phyloP scores from a whole-genome alignment of 2,888 invertebrate genomes.

The Spicauda simplicius region DNA sequence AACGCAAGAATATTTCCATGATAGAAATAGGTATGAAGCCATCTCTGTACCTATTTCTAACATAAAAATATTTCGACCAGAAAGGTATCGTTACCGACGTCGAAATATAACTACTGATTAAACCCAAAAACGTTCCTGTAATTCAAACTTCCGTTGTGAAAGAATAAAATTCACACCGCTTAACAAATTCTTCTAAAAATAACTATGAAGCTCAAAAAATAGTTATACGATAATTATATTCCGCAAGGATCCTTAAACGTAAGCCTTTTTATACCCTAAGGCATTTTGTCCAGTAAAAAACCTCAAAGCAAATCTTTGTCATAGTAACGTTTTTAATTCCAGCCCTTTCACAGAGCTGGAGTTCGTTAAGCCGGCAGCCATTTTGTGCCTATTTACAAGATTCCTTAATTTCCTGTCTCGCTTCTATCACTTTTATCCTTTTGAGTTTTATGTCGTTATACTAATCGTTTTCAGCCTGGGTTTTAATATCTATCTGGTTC shows the following conservation, averaged over 20 bases:
- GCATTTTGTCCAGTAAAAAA: constrained; percentile 16
- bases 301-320: constrained; percentile 22
- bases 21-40: too few relatives aligned
- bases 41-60: too few relatives aligned
- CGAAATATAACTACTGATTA: too few relatives aligned
- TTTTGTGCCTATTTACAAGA: constrained; percentile 34
- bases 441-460: constrained; percentile 5
- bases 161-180: not conserved
- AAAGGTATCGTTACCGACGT: too few relatives aligned
- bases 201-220: too few relatives aligned
- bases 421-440: constrained; percentile 22
- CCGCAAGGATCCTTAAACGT: constrained; percentile 3
- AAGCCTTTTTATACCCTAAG: constrained; percentile 13
- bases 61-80: too few relatives aligned
- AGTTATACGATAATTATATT: not conserved
- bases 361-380: constrained; percentile 28
- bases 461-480: constrained; percentile 1
- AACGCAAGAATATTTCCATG: too few relatives aligned
- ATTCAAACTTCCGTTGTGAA: too few relatives aligned
- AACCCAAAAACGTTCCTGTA: too few relatives aligned
- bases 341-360: constrained; percentile 27
- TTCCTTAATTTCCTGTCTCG: constrained; percentile 32
- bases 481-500: not conserved
- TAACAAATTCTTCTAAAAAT: not conserved
- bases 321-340: constrained; percentile 31